Base-by-base conservation (phyloP, 2,797 vertebrate genomes). In the Syndactyla subalaris region DNA sequence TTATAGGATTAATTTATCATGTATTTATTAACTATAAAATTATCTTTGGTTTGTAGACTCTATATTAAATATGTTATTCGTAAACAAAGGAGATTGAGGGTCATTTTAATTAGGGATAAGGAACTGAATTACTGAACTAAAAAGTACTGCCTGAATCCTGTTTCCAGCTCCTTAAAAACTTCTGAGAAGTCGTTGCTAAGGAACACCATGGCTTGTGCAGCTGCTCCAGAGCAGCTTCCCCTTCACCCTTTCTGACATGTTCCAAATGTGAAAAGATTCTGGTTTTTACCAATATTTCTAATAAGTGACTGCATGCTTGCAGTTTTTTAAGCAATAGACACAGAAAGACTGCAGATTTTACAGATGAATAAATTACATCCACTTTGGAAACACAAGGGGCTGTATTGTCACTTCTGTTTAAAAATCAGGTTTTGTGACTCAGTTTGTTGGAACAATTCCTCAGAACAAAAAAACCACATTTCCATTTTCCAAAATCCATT, bases 131-230 rank as follows among this genome's bases (percentile, higher is more conserved):
- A 93, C 75, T 76, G 22, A 96, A 83, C 74, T 96, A 59, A 94
- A 77, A 95, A 87, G 81, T 96, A 43, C 92, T 55, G 85, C 87
- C 94, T 96, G 67, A 78, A 91, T 96, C 90, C 88, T 77, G 76
- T 96, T 83, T 92, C 43, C 89, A 96, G 96, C 87, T 76, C 82
- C 58, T 55, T 77, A 49, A 72, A 94, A 93, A 93, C 93, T 97
- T 97, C 96, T 41, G 75, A 94, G 96, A 96, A 97, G 95, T 95
- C 98, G 98, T 98, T 98, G 98, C 98, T 98, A 98, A 97, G 98
- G 97, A 97, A 98, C 97, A n/a, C 86, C 89, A 93, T 88, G 66
- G 87, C 97, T 95, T 88, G 77, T 71, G 57, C 93, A 80, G 80
- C 89, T 96, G 88, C 92, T 96, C 93, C 97, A 98, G 95, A 97